Evolutionary conservation across 2,888 invertebrate genomes (phyloP).

Genomic region (Lycaena phlaeas): DNA sequence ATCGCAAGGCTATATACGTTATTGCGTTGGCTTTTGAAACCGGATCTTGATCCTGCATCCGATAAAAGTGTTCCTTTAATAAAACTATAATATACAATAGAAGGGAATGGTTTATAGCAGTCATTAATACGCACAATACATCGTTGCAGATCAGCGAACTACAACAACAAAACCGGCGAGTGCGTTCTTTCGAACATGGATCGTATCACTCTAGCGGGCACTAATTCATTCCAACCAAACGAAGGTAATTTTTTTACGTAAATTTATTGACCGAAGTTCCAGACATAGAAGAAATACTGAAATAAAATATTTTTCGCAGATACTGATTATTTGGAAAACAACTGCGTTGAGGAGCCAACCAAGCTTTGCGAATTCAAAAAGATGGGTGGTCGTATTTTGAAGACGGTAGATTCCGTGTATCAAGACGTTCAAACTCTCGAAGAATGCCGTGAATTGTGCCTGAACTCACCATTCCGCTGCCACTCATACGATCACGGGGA

Average conservation of each 20-base stretch:
- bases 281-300: constrained; percentile 2
- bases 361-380: constrained; percentile 95
- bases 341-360: constrained; percentile 94
- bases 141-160: constrained; percentile 89
- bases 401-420: constrained; percentile 94
- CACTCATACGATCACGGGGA: constrained; percentile 96
- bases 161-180: constrained; percentile 86
- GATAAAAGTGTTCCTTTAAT: not conserved
- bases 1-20: too few relatives aligned
- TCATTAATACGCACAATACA: constrained; percentile 25
- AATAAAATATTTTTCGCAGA: too few relatives aligned
- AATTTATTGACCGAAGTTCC: not conserved
- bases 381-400: constrained; percentile 88
- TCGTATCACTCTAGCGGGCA: constrained; percentile 88
- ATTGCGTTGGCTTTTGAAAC: too few relatives aligned
- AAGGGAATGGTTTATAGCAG: constrained; percentile 22
- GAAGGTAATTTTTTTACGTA: constrained; percentile 53
- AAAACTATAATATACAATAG: not conserved
- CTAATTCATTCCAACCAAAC: constrained; percentile 81
- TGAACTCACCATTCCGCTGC: constrained; percentile 91
- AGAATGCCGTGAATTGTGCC: constrained; percentile 90
- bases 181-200: constrained; percentile 94
- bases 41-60: not conserved
- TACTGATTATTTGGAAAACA: constrained; percentile 91
- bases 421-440: constrained; percentile 90